These are phyloP conservation scores for Tenthredo notha DNA, from an alignment of 2,888 invertebrate species.

Conservation along the genomic window DNA sequence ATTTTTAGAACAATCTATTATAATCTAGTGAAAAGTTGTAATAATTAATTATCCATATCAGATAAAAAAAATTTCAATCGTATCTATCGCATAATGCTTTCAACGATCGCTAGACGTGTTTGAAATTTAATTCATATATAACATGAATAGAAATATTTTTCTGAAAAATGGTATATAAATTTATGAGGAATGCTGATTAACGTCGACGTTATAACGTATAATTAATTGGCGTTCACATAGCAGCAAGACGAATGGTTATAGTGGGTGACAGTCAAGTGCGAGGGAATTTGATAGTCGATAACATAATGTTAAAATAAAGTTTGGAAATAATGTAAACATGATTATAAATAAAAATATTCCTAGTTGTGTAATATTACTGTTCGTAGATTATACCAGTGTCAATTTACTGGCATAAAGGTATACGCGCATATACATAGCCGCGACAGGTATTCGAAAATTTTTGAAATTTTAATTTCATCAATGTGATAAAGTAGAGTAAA, in stretches of 20 bases:
- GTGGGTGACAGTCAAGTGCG: background rate
- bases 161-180: background rate
- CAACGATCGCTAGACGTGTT: background rate
- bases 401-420: background rate
- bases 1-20: background rate
- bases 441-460: background rate
- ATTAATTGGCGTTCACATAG: background rate
- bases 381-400: background rate
- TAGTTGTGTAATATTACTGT: background rate
- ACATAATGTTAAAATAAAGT: background rate
- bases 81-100: background rate
- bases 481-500: background rate
- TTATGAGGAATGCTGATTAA: background rate
- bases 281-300: constrained; percentile 12
- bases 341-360: background rate
- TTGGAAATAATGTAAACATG: background rate
- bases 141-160: background rate
- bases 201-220: background rate
- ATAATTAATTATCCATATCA: background rate
- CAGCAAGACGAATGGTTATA: background rate
- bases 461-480: background rate
- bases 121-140: background rate
- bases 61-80: background rate
- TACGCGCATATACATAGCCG: background rate
- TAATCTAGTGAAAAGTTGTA: background rate